Conservation (phyloP, 2,797 vertebrate genomes). For the Lacerta viridis region DNA sequence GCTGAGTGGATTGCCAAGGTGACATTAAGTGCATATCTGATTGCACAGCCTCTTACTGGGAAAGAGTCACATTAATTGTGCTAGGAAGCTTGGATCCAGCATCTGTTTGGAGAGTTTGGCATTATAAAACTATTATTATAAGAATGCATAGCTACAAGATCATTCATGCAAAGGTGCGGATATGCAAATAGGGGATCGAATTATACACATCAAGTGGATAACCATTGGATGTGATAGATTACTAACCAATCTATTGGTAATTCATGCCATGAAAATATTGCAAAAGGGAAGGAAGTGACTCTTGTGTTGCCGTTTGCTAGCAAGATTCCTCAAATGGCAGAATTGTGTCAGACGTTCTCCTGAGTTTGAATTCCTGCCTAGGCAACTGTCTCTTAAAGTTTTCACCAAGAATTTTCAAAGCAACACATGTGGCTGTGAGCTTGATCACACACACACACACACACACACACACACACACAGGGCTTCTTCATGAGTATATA, state of each 20-base stretch:
- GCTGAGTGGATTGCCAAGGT: not conserved
- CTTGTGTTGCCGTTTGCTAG: too few relatives aligned
- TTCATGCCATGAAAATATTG: not conserved
- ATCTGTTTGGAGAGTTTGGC: not conserved
- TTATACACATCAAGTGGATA: not conserved
- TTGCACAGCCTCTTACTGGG: not conserved
- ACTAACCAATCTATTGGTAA: not conserved
- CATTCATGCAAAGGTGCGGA: not conserved
- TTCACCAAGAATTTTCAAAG: not conserved
- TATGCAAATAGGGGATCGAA: slow-evolving; percentile 19
- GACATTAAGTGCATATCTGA: slow-evolving; percentile 3
- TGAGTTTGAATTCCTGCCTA: not conserved
- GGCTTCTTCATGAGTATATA: too few relatives aligned
- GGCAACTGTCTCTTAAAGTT: not conserved
- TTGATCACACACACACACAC: too few relatives aligned
- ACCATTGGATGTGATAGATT: not conserved
- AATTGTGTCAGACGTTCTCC: not conserved
- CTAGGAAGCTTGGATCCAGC: not conserved
- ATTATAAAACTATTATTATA: slow-evolving; percentile 1
- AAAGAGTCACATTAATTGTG: not conserved
- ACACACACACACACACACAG: too few relatives aligned
- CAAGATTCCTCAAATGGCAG: not conserved
- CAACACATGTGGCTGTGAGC: not conserved
- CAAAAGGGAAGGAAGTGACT: not conserved
- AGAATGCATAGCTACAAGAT: not conserved